Evolutionary conservation across 37 sponge, comb jelly and placozoan species (phyloP), one percentile per base, ranked within the genome.

Genomic region (Beroe forskalii): DNA sequence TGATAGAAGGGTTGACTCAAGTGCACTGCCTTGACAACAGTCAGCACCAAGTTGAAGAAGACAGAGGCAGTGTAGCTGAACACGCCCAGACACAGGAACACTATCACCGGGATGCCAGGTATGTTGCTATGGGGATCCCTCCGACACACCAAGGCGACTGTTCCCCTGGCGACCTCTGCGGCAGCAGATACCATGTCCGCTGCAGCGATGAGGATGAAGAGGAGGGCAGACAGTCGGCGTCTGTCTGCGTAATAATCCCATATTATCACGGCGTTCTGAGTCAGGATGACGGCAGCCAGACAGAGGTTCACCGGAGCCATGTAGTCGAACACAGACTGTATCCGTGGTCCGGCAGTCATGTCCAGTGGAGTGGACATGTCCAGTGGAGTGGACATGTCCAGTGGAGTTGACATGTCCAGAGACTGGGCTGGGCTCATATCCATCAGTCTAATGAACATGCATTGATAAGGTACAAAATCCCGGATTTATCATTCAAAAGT

Each of bases 41-140:
- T 63, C 25, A 63, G 66, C 3, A 63, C 66, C 66, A 63, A 6
- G 66, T 27, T 63, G 27, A 24, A 63, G 66, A 63, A 63, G 27
- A 63, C 30, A n/a, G 66, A 63, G 3, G 66, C 4, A 27, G 30
- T 63, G 27, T 63, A 63, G 66, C 66, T 63, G 66, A 63, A 63
- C 28, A 63, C 28, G 30, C 66, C 66, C 28, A 27, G 27, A 63
- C 28, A 28, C 28, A 63, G 24, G 27, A 22, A 63, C 66, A 63
- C 28, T 9, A 63, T 22, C 3, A 63, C 24, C 30, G 30, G 24
- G 4, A 22, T 6, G 3, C 22, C 24, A 22, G 24, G 66, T 3
- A 63, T 3, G 66, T 8, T 6, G 66, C 4, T 3, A 23, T 22
- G 24, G 28, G 3, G 28, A 63, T 63, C 66, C 3, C 66, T 23